These are phyloP conservation scores for Aldabrachelys gigantea DNA, from an alignment of 2,113 vertebrate species.

Conservation along the genomic window DNA sequence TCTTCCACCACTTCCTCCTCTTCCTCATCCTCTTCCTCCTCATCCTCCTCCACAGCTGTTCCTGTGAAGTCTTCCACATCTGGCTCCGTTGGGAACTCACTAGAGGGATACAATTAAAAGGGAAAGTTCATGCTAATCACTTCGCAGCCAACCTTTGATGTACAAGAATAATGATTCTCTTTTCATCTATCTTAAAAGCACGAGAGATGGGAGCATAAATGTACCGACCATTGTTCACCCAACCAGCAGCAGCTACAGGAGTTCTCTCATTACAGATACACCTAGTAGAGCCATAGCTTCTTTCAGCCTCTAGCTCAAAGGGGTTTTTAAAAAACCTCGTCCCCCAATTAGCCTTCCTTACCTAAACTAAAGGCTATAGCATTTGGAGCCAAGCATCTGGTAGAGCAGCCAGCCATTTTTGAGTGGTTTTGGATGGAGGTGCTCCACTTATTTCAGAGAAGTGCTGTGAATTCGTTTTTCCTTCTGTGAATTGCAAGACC, in stretches of 20 bases:
- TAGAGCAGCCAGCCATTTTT: neutral
- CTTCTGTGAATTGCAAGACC: neutral
- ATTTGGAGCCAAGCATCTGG: neutral
- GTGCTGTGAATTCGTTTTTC: neutral
- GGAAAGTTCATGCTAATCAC: neutral
- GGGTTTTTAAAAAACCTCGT: neutral
- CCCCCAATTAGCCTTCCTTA: neutral
- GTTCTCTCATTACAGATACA: neutral
- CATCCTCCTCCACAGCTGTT: slow-evolving; percentile 77
- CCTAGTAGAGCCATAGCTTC: neutral
- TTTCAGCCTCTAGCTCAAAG: accelerated
- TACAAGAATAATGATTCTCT: neutral
- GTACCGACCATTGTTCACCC: neutral
- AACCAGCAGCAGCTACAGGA: accelerated
- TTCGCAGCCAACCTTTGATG: neutral
- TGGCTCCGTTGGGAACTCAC: slow-evolving; percentile 85
- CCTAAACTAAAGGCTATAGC: accelerated
- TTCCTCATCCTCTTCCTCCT: slow-evolving; percentile 84
- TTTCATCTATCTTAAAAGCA: neutral
- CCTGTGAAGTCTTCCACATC: slow-evolving; percentile 87
- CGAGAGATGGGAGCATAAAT: neutral
- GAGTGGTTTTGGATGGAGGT: neutral
- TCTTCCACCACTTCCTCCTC: slow-evolving; percentile 88
- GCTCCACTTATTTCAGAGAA: neutral
- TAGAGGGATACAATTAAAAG: slow-evolving; percentile 57